Base-by-base conservation (phyloP, 2,888 invertebrate species). In the Entomobrya multifasciata region DNA sequence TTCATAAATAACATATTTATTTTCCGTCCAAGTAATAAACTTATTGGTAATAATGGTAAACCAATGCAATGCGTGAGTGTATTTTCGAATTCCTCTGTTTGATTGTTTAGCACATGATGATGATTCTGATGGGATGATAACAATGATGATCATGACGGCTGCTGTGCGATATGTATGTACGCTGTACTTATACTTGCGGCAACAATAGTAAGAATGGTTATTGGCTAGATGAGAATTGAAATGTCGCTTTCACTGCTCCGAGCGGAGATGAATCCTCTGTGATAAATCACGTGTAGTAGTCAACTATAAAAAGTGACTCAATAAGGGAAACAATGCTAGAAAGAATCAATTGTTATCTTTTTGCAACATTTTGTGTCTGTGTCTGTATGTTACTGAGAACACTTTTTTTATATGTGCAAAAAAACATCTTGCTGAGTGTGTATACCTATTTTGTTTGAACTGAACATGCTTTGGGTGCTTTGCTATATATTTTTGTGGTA, bases 161-260 rank as follows among this genome's bases (percentile, higher is more conserved):
- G 62, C 8, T 41, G 20, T 67, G 36, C 67, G 17, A 41, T 30
- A 1, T 67, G 30, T 36, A 36, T 36, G 36, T 6, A 8, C 8
- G 36, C n/a, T n/a, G 8, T 36, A 36, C 36, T 36, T 6, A 4
- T 36, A 6, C 36, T 36, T 36, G n/a, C 41, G 57, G 25, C 17
- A 74, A 52, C 5, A 52, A 67, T 49, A 15, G 17, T 47, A 36
- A 20, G 44, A 15, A 44, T 44, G 15, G 1, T 67, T 41, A 20
- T 41, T 5, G 27, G 15, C 36, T 67, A n/a, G n/a, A n/a, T n/a
- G n/a, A n/a, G 4, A n/a, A 17, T 11, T 62, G 60, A 78, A 62
- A n/a, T 17, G 67, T 30, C 81, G 72, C 81, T 82, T 82, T 82
- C 81, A 82, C 81, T 82, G 72, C 70, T 72, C 44, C 57, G 49